Conservation (phyloP, 2,113 vertebrate species). For the Jaculus jaculus region DNA sequence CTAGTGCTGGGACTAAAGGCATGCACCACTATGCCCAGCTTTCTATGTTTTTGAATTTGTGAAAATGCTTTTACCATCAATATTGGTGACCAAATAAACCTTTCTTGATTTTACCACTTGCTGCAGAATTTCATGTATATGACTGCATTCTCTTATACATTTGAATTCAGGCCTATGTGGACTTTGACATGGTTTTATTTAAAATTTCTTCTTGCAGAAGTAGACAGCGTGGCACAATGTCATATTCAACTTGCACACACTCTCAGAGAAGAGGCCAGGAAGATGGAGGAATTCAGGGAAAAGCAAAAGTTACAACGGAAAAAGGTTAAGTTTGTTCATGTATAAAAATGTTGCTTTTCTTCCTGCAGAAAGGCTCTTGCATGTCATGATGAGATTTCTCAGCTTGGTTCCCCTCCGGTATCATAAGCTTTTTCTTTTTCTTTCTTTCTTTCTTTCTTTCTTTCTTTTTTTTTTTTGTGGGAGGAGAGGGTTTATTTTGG, state of each 20-base stretch:
- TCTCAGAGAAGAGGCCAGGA: slow-evolving; percentile 93
- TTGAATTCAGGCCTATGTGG: neutral
- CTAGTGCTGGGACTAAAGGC: too few relatives aligned
- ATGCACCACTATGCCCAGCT: too few relatives aligned
- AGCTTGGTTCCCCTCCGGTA: too few relatives aligned
- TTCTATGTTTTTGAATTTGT: slow-evolving; percentile 1
- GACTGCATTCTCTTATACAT: neutral
- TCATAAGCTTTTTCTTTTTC: neutral
- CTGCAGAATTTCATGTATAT: neutral
- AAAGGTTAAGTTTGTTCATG: slow-evolving; percentile 84
- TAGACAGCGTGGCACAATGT: slow-evolving; percentile 91
- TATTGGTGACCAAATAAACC: neutral
- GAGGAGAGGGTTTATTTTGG: too few relatives aligned
- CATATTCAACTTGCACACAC: slow-evolving; percentile 93
- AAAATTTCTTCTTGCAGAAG: slow-evolving; percentile 76
- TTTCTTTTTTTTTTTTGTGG: too few relatives aligned
- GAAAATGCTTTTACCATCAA: neutral
- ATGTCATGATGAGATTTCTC: neutral
- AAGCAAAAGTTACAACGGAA: slow-evolving; percentile 92
- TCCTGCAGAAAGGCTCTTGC: neutral
- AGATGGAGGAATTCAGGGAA: slow-evolving; percentile 96
- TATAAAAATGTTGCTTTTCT: neutral
- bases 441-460: neutral
- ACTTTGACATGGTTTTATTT: neutral
- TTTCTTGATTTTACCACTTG: neutral